phyloP scores from a whole-genome alignment of 2,797 vertebrate genomes.

The Catharus ustulatus region DNA sequence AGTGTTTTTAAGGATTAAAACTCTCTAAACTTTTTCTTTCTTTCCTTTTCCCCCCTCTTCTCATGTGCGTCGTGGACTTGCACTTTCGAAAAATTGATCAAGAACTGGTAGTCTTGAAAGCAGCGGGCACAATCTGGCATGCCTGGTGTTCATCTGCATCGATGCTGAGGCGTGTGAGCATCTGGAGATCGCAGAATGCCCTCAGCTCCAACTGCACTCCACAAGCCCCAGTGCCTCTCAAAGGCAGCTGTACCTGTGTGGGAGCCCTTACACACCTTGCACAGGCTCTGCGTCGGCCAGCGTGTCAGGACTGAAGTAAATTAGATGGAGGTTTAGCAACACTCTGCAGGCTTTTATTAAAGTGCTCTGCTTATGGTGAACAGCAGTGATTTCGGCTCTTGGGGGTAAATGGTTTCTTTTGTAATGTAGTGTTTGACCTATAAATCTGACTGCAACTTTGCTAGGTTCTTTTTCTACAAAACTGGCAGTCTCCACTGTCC shows the following conservation, averaged over 20 bases:
- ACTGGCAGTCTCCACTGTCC: background rate
- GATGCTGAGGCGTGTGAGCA: background rate
- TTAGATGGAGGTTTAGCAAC: background rate
- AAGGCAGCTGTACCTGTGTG: background rate
- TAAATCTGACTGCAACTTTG: conserved; percentile 16
- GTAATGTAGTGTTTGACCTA: background rate
- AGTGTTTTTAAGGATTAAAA: background rate
- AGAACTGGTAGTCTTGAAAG: background rate
- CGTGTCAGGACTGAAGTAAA: background rate
- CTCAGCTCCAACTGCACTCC: background rate
- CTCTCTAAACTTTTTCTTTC: background rate
- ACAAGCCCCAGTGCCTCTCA: background rate
- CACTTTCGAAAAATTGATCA: background rate
- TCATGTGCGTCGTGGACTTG: background rate
- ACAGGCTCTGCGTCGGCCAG: rapidly evolving
- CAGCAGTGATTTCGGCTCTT: background rate
- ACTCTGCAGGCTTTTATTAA: background rate
- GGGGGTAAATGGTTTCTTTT: background rate
- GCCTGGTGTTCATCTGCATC: background rate
- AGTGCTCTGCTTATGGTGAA: background rate
- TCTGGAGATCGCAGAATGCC: rapidly evolving
- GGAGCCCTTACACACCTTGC: background rate
- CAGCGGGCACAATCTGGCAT: background rate
- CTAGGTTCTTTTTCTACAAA: conserved; percentile 1
- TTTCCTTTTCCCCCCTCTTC: background rate